These are phyloP conservation scores for Nothoprocta perdicaria DNA, from an alignment of 2,113 vertebrate species.

Conservation along the genomic window DNA sequence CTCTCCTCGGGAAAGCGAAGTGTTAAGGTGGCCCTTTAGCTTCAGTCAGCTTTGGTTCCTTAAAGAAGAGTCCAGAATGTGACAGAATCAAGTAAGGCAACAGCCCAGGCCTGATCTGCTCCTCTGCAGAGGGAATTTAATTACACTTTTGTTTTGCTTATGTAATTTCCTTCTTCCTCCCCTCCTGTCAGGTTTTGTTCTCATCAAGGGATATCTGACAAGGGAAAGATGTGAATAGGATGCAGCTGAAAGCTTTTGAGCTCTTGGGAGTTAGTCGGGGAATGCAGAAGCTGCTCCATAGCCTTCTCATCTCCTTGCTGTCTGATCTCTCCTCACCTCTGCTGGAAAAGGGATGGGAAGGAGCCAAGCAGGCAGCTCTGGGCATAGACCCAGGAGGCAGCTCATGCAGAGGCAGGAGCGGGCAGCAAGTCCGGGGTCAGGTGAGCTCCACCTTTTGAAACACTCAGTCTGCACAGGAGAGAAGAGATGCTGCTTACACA, in stretches of 20 bases:
- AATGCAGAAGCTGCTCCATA: neutral
- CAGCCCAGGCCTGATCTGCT: neutral
- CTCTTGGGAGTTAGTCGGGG: slow-evolving; percentile 13
- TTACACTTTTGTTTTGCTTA: slow-evolving; percentile 41
- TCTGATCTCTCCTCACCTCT: neutral
- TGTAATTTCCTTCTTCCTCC: slow-evolving; percentile 35
- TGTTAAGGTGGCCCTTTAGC: neutral
- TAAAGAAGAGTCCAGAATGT: slow-evolving; percentile 26
- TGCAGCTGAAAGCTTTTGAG: slow-evolving; percentile 46
- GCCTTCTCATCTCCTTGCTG: neutral
- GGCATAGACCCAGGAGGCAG: neutral
- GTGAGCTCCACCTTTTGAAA: neutral
- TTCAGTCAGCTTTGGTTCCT: slow-evolving; percentile 16
- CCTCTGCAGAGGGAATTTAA: slow-evolving; percentile 52
- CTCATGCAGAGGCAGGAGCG: neutral
- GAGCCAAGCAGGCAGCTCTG: neutral
- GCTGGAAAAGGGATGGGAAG: neutral
- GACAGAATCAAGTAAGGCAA: slow-evolving; percentile 13
- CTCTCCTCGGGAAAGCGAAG: neutral
- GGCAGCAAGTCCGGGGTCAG: neutral
- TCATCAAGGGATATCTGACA: slow-evolving; percentile 17
- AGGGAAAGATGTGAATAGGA: slow-evolving; percentile 41
- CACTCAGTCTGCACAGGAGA: neutral
- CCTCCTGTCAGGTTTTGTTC: slow-evolving; percentile 37
- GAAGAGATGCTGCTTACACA: neutral